Percentiles rank a stretch among this genome's conserved stretches.
These are phyloP conservation scores for Trichonephila clavata DNA, from an alignment of 1,140 invertebrate species.

Conservation along the genomic window DNA sequence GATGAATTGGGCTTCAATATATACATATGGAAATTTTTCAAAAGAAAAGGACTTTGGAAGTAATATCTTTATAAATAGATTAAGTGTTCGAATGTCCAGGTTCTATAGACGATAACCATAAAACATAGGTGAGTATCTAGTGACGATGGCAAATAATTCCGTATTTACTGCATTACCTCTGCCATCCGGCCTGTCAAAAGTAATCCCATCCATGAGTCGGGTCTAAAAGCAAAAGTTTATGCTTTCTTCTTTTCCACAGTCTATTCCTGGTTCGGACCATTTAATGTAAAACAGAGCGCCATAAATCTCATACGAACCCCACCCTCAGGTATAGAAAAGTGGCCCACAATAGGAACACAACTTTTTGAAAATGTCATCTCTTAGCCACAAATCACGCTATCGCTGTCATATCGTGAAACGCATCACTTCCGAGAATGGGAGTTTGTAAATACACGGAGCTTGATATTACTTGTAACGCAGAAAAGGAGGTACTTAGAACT, in stretches of 20 bases:
- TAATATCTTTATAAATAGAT: too few species aligned
- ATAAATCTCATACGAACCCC: slow-evolving; percentile 39
- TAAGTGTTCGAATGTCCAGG: too few species aligned
- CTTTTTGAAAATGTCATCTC: not conserved
- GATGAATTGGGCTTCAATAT: too few species aligned
- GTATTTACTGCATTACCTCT: not conserved
- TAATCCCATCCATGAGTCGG: not conserved
- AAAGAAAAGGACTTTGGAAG: too few species aligned
- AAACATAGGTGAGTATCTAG: too few species aligned
- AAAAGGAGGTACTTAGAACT: not conserved
- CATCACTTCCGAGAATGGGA: slow-evolving; percentile 14
- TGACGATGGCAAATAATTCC: not conserved
- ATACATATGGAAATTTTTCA: too few species aligned
- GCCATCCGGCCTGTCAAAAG: slow-evolving; percentile 37
- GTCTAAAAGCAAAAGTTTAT: slow-evolving; percentile 18
- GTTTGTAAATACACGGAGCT: not conserved
- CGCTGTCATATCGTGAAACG: slow-evolving; percentile 19
- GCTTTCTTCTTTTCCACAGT: not conserved
- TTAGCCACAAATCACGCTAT: slow-evolving; percentile 26
- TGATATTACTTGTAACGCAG: not conserved
- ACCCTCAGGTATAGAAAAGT: slow-evolving; percentile 17
- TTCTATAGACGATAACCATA: too few species aligned
- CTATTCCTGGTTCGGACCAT: slow-evolving; percentile 30
- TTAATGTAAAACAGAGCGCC: slow-evolving; percentile 28
- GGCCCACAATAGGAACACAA: not conserved